phyloP scores from a whole-genome alignment of 2,888 invertebrate genomes.

The Pollenia angustigena region DNA sequence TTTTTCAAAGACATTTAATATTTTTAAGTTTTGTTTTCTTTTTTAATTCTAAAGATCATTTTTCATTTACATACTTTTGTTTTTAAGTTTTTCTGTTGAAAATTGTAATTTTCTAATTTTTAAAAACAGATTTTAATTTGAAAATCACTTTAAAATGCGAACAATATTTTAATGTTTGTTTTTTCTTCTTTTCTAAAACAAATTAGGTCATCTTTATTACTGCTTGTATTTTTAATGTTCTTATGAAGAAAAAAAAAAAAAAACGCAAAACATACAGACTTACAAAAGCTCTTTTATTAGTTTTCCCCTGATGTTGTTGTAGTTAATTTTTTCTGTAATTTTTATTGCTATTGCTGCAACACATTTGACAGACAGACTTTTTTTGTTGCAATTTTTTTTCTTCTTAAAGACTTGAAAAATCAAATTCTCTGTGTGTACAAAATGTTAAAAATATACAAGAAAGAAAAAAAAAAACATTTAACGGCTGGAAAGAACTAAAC shows the following conservation, averaged over 20 bases:
- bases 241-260: slow-evolving; percentile 40
- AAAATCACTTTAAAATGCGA: slow-evolving; percentile 47
- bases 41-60: too few species aligned
- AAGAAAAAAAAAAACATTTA: slow-evolving; percentile 14
- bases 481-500: slow-evolving; percentile 51
- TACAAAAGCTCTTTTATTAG: slow-evolving; percentile 52
- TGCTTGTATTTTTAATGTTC: slow-evolving; percentile 58
- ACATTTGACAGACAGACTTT: slow-evolving; percentile 35
- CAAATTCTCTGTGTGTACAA: slow-evolving; percentile 55
- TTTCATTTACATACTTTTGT: not conserved
- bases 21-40: too few species aligned
- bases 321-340: slow-evolving; percentile 43
- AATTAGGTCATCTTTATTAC: slow-evolving; percentile 72
- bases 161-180: slow-evolving; percentile 36
- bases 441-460: slow-evolving; percentile 51
- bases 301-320: slow-evolving; percentile 48
- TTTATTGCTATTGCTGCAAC: slow-evolving; percentile 50
- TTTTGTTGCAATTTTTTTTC: slow-evolving; percentile 48
- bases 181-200: slow-evolving; percentile 41
- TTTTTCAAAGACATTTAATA: too few species aligned
- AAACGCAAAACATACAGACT: slow-evolving; percentile 34
- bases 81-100: not conserved
- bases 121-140: slow-evolving; percentile 48
- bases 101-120: slow-evolving; percentile 26
- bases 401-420: slow-evolving; percentile 56